Conservation (phyloP, 2,888 invertebrate species). For the Idaea straminata region DNA sequence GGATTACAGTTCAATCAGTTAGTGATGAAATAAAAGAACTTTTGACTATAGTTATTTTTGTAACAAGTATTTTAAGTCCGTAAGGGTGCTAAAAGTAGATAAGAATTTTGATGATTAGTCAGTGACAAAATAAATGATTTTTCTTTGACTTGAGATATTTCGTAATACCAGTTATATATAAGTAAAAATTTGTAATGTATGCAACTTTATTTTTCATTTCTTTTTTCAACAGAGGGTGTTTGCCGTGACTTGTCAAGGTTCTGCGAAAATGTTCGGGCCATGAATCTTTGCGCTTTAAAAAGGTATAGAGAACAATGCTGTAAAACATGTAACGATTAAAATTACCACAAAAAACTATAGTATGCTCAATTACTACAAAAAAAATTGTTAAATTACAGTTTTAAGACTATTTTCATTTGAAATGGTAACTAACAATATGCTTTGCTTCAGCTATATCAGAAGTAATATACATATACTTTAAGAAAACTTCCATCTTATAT, state of each 20-base stretch:
- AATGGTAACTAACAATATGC: neutral
- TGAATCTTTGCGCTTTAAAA: slow-evolving; percentile 92
- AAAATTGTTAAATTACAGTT: neutral
- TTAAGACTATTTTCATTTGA: neutral
- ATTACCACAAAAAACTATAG: neutral
- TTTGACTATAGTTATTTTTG: no score
- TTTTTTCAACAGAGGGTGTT: slow-evolving; percentile 81
- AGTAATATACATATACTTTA: neutral
- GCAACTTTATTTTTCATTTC: no score
- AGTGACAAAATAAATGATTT: no score
- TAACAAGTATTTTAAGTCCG: no score
- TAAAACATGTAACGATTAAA: slow-evolving; percentile 83
- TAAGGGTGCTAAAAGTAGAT: no score
- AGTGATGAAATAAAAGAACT: no score
- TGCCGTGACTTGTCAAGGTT: slow-evolving; percentile 91
- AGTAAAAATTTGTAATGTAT: no score
- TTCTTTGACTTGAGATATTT: no score
- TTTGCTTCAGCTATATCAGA: neutral
- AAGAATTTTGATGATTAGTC: no score
- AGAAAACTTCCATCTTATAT: neutral
- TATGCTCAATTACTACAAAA: slow-evolving; percentile 2
- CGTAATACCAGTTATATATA: no score
- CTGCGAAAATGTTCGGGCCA: slow-evolving; percentile 91
- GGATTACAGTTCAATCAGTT: no score
- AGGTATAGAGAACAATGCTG: slow-evolving; percentile 94